Evolutionary conservation across 2,888 invertebrate species (phyloP).

Genomic region (Tenthredo amoena): DNA sequence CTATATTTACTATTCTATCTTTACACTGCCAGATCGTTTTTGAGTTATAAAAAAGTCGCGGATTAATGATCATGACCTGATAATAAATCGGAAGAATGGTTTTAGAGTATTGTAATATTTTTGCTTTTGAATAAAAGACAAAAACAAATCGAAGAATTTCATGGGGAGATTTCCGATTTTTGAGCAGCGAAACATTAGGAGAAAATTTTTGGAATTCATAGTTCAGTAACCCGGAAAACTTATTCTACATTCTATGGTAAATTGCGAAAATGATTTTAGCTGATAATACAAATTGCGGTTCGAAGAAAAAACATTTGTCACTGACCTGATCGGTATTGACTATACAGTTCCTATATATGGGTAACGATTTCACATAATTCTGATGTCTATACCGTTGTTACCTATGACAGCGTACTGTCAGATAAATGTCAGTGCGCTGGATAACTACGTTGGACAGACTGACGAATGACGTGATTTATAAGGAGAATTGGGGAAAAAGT

Average conservation of each 20-base stretch:
- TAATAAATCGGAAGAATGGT: no score
- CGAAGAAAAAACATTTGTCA: neutral
- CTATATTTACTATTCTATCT: no score
- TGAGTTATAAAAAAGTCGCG: no score
- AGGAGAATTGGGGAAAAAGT: constrained; percentile 36
- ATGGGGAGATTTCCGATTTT: no score
- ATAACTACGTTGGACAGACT: constrained; percentile 26
- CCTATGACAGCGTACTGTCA: constrained; percentile 4
- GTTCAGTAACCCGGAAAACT: neutral
- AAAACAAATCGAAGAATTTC: no score
- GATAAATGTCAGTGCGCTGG: constrained; percentile 14
- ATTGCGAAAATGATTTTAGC: neutral
- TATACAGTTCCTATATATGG: neutral
- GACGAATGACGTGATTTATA: constrained; percentile 34
- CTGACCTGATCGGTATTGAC: neutral
- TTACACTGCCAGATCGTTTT: no score
- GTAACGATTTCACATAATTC: constrained; percentile 27
- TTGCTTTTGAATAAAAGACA: no score
- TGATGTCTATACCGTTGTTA: neutral
- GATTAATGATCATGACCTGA: no score
- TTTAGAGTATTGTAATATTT: no score
- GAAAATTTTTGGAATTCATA: neutral
- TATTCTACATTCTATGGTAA: neutral
- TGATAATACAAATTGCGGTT: neutral
- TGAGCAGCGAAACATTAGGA: neutral